These are phyloP conservation scores for Hylaeus volcanicus DNA, from an alignment of 1,140 invertebrate species.

Conservation along the genomic window DNA sequence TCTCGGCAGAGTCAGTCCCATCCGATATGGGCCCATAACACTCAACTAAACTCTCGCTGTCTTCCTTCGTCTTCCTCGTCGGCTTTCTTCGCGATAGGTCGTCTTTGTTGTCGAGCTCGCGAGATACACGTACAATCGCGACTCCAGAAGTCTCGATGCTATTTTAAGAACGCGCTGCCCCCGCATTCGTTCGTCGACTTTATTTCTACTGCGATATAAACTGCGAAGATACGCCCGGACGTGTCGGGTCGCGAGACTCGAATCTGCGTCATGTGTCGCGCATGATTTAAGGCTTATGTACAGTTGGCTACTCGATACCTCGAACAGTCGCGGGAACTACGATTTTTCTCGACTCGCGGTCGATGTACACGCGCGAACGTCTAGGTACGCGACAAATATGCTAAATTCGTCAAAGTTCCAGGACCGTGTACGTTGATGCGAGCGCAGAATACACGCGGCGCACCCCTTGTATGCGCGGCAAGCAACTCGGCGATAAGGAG, in stretches of 20 bases:
- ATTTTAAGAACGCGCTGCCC: conserved; percentile 59
- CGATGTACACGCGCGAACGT: too few relatives aligned
- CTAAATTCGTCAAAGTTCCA: too few relatives aligned
- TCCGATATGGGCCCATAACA: too few relatives aligned
- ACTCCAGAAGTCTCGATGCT: conserved; percentile 47
- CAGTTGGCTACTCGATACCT: too few relatives aligned
- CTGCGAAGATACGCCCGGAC: conserved; percentile 7
- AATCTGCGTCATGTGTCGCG: background rate
- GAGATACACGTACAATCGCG: conserved; percentile 46
- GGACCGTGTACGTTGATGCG: too few relatives aligned
- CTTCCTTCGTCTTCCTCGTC: background rate
- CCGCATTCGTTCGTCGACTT: conserved; percentile 57
- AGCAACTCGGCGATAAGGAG: background rate
- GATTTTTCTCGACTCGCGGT: too few relatives aligned
- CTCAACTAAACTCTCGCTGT: background rate
- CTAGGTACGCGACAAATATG: too few relatives aligned
- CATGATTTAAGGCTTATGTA: background rate
- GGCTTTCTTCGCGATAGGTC: conserved; percentile 4
- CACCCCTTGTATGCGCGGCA: background rate
- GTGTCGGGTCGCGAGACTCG: background rate
- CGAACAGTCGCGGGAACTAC: too few relatives aligned
- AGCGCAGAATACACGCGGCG: too few relatives aligned
- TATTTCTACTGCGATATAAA: conserved; percentile 56
- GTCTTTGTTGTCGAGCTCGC: conserved; percentile 52
- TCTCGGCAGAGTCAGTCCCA: too few relatives aligned